phyloP scores from a whole-genome alignment of 1,140 invertebrate species.

The Aphis gossypii region DNA sequence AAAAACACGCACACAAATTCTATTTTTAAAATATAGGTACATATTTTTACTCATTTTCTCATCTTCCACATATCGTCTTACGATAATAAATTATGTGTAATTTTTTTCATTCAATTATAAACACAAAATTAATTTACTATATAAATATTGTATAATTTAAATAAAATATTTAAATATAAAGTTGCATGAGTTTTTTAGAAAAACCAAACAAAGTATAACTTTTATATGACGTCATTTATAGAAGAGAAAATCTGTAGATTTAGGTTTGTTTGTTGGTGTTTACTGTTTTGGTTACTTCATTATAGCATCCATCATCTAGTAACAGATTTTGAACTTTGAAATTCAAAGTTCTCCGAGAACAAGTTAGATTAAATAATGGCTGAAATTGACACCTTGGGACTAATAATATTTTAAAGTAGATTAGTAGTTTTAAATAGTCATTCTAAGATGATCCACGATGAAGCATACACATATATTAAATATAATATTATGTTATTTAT shows the following conservation, averaged over 20 bases:
- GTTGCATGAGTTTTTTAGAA: neutral
- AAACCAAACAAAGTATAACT: neutral
- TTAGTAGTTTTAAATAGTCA: neutral
- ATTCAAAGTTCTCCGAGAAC: neutral
- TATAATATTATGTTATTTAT: neutral
- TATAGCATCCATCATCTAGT: neutral
- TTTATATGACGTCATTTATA: neutral
- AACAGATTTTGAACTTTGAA: neutral
- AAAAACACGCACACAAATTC: too few relatives aligned
- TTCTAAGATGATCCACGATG: neutral
- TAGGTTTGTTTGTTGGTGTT: neutral
- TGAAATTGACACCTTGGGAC: neutral
- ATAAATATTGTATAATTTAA: neutral
- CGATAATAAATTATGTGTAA: too few relatives aligned
- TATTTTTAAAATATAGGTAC: too few relatives aligned
- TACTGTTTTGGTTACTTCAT: neutral
- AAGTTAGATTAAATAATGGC: neutral
- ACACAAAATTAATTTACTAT: neutral
- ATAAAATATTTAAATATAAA: neutral
- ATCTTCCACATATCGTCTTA: too few relatives aligned
- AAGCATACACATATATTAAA: neutral
- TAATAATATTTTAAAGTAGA: neutral
- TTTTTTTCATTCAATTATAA: neutral
- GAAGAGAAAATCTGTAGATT: neutral
- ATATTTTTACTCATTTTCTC: too few relatives aligned